phyloP scores from a whole-genome alignment of 2,113 vertebrate genomes.

The Notothenia rossii region DNA sequence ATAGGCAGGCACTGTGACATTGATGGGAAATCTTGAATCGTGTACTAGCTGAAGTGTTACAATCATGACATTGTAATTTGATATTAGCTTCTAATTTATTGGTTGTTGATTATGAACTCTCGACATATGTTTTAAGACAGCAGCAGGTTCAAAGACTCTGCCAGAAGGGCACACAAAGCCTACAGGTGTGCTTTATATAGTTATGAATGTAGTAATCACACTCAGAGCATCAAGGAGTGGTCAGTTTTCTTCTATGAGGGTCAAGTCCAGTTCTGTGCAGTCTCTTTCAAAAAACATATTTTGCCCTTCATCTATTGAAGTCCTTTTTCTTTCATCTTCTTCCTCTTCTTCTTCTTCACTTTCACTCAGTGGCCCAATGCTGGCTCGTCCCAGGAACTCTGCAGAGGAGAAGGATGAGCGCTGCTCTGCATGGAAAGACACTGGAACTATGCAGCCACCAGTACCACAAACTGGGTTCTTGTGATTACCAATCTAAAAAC shows the following conservation, averaged over 20 bases:
- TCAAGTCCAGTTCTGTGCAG: conserved; percentile 89
- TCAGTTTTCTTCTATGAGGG: conserved; percentile 90
- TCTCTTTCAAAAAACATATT: conserved; percentile 88
- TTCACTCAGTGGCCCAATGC: conserved; percentile 88
- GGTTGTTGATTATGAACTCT: conserved; percentile 55
- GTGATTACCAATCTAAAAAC: conserved; percentile 68
- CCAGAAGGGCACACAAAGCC: conserved; percentile 46
- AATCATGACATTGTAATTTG: conserved; percentile 56
- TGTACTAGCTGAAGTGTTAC: conserved; percentile 39
- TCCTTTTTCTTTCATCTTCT: conserved; percentile 64
- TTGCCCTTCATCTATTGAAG: conserved; percentile 73
- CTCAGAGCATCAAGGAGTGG: conserved; percentile 65
- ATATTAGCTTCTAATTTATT: conserved; percentile 51
- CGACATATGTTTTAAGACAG: conserved; percentile 38
- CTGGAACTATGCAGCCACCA: conserved; percentile 26
- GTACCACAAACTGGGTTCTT: conserved; percentile 44
- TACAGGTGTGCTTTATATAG: conserved; percentile 65
- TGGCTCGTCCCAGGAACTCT: conserved; percentile 82
- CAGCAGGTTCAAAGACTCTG: conserved; percentile 60
- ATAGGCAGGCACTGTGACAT: conserved; percentile 54
- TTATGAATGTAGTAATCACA: conserved; percentile 62
- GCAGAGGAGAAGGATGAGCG: conserved; percentile 78
- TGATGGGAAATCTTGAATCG: conserved; percentile 41
- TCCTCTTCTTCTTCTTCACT: conserved; percentile 77
- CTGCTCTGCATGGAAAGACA: conserved; percentile 55